phyloP scores from a whole-genome alignment of 2,113 vertebrate genomes.

The Spilogale gracilis region DNA sequence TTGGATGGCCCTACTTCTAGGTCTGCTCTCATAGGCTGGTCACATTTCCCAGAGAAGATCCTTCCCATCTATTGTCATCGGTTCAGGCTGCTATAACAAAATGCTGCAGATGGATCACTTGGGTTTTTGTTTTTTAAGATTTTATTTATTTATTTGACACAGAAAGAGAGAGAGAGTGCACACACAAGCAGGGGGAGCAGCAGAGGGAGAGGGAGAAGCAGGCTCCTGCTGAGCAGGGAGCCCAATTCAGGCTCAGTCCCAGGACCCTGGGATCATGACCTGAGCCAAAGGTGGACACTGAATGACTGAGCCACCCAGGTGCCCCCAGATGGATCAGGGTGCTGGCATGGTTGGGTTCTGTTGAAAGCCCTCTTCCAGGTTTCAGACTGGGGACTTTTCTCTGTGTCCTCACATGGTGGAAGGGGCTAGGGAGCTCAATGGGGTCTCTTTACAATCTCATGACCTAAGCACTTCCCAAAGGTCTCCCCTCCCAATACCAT shows the following conservation, averaged over 20 bases:
- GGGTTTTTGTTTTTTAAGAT: too few relatives aligned
- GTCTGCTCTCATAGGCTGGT: neutral
- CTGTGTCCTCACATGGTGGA: neutral
- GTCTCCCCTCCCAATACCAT: neutral
- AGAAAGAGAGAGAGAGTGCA: too few relatives aligned
- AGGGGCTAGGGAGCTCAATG: neutral
- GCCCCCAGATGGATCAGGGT: too few relatives aligned
- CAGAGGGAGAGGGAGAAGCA: too few relatives aligned
- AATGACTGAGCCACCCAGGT: too few relatives aligned
- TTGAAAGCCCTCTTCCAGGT: neutral
- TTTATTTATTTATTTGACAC: too few relatives aligned
- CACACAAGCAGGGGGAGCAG: too few relatives aligned
- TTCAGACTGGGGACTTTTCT: neutral
- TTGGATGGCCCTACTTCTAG: neutral
- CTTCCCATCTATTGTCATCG: neutral
- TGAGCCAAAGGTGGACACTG: too few relatives aligned
- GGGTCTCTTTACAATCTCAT: neutral
- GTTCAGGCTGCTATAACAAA: neutral
- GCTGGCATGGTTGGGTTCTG: neutral
- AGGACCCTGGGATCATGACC: too few relatives aligned
- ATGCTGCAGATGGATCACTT: neutral
- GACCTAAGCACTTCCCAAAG: neutral
- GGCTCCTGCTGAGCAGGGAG: too few relatives aligned
- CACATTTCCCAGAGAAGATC: neutral
- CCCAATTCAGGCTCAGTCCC: too few relatives aligned